Percentiles rank a stretch among this genome's conserved stretches.
Evolutionary conservation across 2,113 vertebrate genomes (phyloP).

Genomic region (Solea solea): DNA sequence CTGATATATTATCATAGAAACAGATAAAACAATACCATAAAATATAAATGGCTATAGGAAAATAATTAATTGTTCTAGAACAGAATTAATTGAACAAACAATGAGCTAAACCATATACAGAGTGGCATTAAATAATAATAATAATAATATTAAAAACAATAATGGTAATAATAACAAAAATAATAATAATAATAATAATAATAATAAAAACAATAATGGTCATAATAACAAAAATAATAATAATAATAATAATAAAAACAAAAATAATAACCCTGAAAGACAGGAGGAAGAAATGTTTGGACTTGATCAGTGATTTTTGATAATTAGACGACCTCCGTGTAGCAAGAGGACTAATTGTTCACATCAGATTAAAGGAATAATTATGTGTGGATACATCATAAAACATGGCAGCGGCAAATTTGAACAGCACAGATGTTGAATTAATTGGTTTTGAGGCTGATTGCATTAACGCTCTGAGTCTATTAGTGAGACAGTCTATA

Average conservation of each 20-base stretch:
- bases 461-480: slow-evolving; percentile 72
- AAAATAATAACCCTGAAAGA: background rate
- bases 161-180: too few species aligned
- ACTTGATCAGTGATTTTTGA: slow-evolving; percentile 52
- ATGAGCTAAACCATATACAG: background rate
- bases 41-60: too few species aligned
- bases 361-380: slow-evolving; percentile 74
- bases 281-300: slow-evolving; percentile 4
- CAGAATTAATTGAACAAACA: background rate
- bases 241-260: background rate
- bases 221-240: too few species aligned
- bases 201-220: background rate
- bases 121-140: background rate
- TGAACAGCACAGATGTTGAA: slow-evolving; percentile 78
- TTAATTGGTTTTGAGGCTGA: slow-evolving; percentile 78
- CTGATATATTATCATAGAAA: background rate
- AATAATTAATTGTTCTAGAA: background rate
- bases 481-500: slow-evolving; percentile 68
- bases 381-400: slow-evolving; percentile 71
- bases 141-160: too few species aligned
- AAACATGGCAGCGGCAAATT: slow-evolving; percentile 72
- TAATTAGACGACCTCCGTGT: slow-evolving; percentile 59
- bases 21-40: background rate
- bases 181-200: background rate
- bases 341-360: slow-evolving; percentile 66